Evolutionary conservation across 1,140 invertebrate species (phyloP).

Genomic region (Magallana ariakensis): DNA sequence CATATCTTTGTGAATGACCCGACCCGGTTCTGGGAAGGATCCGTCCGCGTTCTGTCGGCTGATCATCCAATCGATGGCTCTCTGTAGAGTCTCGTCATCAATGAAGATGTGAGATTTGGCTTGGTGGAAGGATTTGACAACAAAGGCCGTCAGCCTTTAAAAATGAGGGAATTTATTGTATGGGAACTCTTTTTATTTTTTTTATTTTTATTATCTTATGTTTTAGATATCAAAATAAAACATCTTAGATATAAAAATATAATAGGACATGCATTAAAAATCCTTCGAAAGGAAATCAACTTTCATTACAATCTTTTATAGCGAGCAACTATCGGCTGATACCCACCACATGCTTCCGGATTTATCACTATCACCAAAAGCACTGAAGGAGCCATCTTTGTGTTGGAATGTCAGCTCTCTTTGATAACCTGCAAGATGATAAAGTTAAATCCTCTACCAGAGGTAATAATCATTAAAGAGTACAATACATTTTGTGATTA

Average conservation of each 20-base stretch:
- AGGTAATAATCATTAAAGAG: too few species aligned
- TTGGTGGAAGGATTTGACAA: slow-evolving; percentile 90
- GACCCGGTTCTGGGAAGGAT: slow-evolving; percentile 84
- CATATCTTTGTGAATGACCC: slow-evolving; percentile 75
- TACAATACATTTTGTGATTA: too few species aligned
- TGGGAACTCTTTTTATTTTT: not conserved
- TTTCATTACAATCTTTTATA: too few species aligned
- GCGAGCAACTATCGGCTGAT: too few species aligned
- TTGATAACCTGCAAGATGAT: slow-evolving; percentile 86
- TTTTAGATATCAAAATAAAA: too few species aligned
- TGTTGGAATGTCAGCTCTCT: slow-evolving; percentile 93
- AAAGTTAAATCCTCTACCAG: too few species aligned
- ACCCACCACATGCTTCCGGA: slow-evolving; percentile 92
- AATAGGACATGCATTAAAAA: too few species aligned
- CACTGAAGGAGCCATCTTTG: slow-evolving; percentile 95
- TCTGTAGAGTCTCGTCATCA: slow-evolving; percentile 85
- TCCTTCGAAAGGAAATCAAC: too few species aligned
- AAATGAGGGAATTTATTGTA: not conserved
- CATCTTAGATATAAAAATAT: too few species aligned
- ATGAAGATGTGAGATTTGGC: slow-evolving; percentile 89
- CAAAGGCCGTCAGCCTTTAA: slow-evolving; percentile 90
- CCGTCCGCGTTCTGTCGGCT: slow-evolving; percentile 89
- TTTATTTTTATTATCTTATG: not conserved
- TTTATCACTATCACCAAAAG: slow-evolving; percentile 90
- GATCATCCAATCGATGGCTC: slow-evolving; percentile 90